phyloP scores from a whole-genome alignment of 2,797 vertebrate species.

The Chaetodon trifasciatus region DNA sequence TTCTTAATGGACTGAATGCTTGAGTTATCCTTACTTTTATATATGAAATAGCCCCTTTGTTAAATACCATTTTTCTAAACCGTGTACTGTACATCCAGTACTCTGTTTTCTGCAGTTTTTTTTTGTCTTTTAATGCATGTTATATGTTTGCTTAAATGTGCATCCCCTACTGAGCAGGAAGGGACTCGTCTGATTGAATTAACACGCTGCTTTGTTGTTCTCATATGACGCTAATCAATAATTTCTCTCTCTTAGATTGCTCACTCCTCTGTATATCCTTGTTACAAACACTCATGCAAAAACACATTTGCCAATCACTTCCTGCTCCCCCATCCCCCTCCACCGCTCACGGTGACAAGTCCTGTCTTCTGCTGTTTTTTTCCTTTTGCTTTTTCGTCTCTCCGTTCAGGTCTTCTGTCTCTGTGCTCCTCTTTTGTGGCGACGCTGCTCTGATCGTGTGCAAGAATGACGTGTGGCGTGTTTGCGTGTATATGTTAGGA shows the following conservation, averaged over 20 bases:
- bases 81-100: too few relatives aligned
- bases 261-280: constrained; percentile 44
- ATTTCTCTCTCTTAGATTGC: constrained; percentile 34
- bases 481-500: not conserved
- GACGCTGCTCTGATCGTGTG: not conserved
- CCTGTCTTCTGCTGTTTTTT: constrained; percentile 1
- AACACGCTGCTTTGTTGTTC: constrained; percentile 70
- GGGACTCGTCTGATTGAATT: constrained; percentile 66
- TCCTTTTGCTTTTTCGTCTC: not conserved
- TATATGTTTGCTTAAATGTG: not conserved
- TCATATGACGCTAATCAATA: constrained; percentile 66
- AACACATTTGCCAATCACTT: constrained; percentile 19
- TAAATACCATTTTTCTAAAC: too few relatives aligned
- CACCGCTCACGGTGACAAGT: not conserved
- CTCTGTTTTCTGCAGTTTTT: too few relatives aligned
- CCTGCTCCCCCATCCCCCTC: constrained; percentile 1
- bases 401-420: not conserved
- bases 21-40: not conserved
- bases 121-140: not conserved
- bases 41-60: not conserved
- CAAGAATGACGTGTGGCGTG: not conserved
- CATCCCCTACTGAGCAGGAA: constrained; percentile 52
- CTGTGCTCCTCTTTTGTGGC: not conserved
- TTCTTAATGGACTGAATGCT: not conserved
- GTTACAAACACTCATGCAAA: constrained; percentile 32